phyloP scores from a whole-genome alignment of 2,888 invertebrate genomes.

The Apamea monoglypha region DNA sequence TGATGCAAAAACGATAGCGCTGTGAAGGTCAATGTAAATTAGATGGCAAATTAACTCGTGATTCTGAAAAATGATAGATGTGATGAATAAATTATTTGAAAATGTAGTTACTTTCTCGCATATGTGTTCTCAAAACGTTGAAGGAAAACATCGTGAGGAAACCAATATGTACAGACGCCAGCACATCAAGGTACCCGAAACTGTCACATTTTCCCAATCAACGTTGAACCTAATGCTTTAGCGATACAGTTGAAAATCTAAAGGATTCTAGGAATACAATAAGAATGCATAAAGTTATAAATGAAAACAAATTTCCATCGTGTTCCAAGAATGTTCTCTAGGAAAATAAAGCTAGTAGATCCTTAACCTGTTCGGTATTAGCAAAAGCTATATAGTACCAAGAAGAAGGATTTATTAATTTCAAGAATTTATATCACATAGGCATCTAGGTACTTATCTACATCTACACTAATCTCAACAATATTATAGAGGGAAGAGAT shows the following conservation, averaged over 20 bases:
- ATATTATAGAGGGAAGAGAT: neutral
- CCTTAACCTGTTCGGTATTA: neutral
- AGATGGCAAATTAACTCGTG: slow-evolving; percentile 27
- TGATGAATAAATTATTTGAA: slow-evolving; percentile 19
- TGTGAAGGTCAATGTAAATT: slow-evolving; percentile 38
- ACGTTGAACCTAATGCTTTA: no score
- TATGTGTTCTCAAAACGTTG: neutral
- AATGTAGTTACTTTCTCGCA: neutral
- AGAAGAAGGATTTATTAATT: neutral
- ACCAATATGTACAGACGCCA: neutral
- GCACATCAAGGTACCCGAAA: no score
- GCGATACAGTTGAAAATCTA: no score
- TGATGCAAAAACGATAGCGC: slow-evolving; percentile 47
- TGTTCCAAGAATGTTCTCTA: neutral
- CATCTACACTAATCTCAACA: neutral
- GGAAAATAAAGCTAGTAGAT: neutral
- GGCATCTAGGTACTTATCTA: neutral
- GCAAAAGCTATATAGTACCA: neutral
- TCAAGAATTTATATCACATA: neutral
- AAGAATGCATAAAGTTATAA: neutral
- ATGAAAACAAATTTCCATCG: neutral
- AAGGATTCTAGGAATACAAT: neutral
- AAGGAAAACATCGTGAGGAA: no score
- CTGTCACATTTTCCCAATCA: no score
- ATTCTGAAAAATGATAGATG: slow-evolving; percentile 11